Conservation (phyloP, 1,140 invertebrate genomes). For the Ceratina japonica region DNA sequence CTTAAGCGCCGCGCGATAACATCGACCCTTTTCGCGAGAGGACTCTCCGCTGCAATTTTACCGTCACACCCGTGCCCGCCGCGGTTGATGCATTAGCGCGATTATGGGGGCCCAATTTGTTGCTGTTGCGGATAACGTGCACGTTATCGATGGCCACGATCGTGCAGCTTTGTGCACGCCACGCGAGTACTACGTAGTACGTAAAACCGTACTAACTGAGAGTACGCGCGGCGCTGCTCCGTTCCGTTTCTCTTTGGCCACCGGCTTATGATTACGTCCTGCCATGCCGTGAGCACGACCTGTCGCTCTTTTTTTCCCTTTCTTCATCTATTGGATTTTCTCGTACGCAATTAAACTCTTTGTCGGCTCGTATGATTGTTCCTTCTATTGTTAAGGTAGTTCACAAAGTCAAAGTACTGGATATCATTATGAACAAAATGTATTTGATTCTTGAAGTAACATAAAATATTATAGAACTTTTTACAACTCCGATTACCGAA, state of each 20-base stretch:
- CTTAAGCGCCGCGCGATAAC: constrained; percentile 45
- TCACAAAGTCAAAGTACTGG: too few species aligned
- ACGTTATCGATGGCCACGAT: constrained; percentile 54
- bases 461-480: too few species aligned
- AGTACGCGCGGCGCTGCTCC: constrained; percentile 11
- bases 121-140: constrained; percentile 57
- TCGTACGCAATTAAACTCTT: neutral
- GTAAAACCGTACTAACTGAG: constrained; percentile 52
- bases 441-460: too few species aligned
- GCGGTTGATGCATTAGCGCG: constrained; percentile 67
- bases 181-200: constrained; percentile 25
- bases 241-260: too few species aligned
- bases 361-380: too few species aligned
- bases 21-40: constrained; percentile 53
- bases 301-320: constrained; percentile 28
- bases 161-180: constrained; percentile 47
- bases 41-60: constrained; percentile 65
- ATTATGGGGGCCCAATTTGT: constrained; percentile 71
- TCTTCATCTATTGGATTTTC: constrained; percentile 11
- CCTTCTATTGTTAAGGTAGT: too few species aligned
- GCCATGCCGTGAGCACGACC: constrained; percentile 29
- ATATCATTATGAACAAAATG: too few species aligned
- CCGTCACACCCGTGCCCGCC: constrained; percentile 61
- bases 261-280: constrained; percentile 38
- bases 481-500: too few species aligned